Evolutionary conservation across 2,888 invertebrate species (phyloP), one percentile per base, ranked within the genome.

Genomic region (Brachycybe producta): DNA sequence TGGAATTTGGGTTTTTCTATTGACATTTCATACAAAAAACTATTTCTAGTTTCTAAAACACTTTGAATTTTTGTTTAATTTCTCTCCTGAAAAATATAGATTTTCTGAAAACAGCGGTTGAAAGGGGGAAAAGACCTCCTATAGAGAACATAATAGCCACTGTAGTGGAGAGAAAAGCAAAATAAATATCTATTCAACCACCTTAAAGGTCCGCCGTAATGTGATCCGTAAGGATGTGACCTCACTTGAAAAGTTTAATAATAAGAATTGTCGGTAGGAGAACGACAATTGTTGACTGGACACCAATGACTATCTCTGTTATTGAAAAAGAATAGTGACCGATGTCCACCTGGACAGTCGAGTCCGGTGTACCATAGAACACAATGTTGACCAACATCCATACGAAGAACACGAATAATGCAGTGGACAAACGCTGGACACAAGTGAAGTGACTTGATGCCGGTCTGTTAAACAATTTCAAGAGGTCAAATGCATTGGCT

Each of bases 281-380:
- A 19, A 41, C 23, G 19, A 39, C 21, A 4, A 41, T 13, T 15
- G 40, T 49, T 17, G 49, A 35, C 24, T 40, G 30, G n/a, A 49
- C 23, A 26, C 49, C 49, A 39, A 49, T 30, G 8, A 41, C 4
- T 5, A 49, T 27, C 30, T 39, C 40, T 32, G 21, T 13, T 8
- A 49, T 28, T 13, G 49, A 40, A 5, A 49, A 41, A 15, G 30
- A 17, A 40, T 28, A 49, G 19, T 49, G 24, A 21, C 41, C 41
- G 3, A 28, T 23, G 39, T 49, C 49, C 17, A 49, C 30, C 23
- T 40, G 49, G 7, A 32, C 30, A 8, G 15, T 40, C 8, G 4
- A 8, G 17, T 30, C 27, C 11, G 49, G 49, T 30, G 41, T 30
- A 3, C 49, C 49, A 17, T 49, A 41, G 30, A 49, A 41, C 39